Evolutionary conservation across 2,797 vertebrate species (phyloP).

Genomic region (Stomatorhinus walkeri): DNA sequence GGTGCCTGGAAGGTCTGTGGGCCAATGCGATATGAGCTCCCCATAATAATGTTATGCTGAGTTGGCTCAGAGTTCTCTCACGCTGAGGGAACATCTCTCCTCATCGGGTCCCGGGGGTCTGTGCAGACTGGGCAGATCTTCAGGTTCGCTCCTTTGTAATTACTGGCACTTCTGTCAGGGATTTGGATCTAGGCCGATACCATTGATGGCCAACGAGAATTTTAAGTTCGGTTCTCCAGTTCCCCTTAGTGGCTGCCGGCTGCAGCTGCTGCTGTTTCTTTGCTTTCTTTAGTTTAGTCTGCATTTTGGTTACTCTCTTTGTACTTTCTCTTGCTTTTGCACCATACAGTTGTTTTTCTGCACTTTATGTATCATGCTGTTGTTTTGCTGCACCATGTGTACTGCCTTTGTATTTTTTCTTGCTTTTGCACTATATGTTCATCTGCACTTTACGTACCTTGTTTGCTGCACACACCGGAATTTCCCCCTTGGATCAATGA

Average conservation of each 20-base stretch:
- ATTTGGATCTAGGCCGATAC: background rate
- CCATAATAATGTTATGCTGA: background rate
- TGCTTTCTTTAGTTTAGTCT: background rate
- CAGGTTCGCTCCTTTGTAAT: background rate
- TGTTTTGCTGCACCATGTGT: background rate
- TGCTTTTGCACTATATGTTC: background rate
- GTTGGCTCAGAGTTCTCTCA: background rate
- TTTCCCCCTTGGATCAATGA: background rate
- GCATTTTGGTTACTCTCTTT: background rate
- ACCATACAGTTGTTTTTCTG: background rate
- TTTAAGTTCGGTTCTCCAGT: background rate
- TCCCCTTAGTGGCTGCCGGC: background rate
- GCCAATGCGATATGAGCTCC: background rate
- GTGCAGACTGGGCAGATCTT: background rate
- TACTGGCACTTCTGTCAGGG: background rate
- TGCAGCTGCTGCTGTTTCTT: background rate
- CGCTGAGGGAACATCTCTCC: background rate
- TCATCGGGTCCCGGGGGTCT: background rate
- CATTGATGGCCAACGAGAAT: background rate
- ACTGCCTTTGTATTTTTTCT: background rate
- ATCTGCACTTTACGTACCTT: background rate
- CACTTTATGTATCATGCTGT: background rate
- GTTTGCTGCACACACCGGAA: background rate
- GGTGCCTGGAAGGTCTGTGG: background rate
- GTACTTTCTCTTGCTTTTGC: background rate